These are phyloP conservation scores for Drosophila mimetica DNA, from an alignment of 2,888 invertebrate genomes.

Conservation along the genomic window DNA sequence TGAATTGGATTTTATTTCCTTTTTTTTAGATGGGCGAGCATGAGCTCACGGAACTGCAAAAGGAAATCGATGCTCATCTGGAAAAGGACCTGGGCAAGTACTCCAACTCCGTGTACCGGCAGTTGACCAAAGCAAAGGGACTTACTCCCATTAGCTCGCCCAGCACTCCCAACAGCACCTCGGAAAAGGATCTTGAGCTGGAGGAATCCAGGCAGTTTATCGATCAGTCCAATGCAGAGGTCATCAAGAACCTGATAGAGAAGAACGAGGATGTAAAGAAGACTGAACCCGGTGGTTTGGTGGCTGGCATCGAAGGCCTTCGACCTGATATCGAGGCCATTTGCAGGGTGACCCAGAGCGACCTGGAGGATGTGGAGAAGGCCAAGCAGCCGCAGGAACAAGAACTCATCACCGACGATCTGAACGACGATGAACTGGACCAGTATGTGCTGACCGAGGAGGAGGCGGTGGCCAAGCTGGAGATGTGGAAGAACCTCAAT, in stretches of 20 bases:
- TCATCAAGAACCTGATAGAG: conserved; percentile 84
- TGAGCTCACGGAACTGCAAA: conserved; percentile 91
- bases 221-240: conserved; percentile 84
- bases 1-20: too few species aligned
- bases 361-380: conserved; percentile 83
- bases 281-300: conserved; percentile 5
- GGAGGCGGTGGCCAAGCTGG: conserved; percentile 92
- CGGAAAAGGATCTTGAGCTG: conserved; percentile 80
- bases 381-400: conserved; percentile 61
- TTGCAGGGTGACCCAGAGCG: conserved; percentile 87
- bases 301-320: conserved; percentile 81
- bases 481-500: conserved; percentile 94
- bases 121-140: conserved; percentile 34
- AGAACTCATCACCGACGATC: conserved; percentile 88
- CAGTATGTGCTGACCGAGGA: conserved; percentile 92
- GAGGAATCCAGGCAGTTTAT: conserved; percentile 85
- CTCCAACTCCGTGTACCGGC: conserved; percentile 71
- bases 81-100: conserved; percentile 87
- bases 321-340: conserved; percentile 92
- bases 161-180: conserved; percentile 23
- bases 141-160: conserved; percentile 23
- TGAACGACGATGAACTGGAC: conserved; percentile 96
- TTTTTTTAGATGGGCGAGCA: conserved; percentile 85
- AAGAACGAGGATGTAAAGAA: conserved; percentile 67
- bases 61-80: conserved; percentile 93